Conservation (phyloP, 2,888 invertebrate species). For the Neuroscelio doddi region DNA sequence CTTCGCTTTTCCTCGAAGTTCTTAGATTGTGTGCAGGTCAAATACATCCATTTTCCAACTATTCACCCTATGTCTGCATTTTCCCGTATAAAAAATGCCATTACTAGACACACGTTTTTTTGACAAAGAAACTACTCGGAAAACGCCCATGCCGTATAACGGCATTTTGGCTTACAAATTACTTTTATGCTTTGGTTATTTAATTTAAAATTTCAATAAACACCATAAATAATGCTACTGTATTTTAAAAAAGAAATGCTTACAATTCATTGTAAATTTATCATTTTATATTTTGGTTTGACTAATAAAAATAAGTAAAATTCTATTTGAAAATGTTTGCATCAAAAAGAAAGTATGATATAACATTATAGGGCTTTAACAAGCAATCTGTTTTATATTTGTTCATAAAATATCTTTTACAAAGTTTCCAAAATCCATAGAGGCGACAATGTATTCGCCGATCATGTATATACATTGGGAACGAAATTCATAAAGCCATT, state of each 20-base stretch:
- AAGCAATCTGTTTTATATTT: conserved; percentile 1
- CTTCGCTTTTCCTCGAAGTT: conserved; percentile 46
- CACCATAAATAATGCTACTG: background rate
- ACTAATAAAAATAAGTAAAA: too few relatives aligned
- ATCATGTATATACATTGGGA: conserved; percentile 51
- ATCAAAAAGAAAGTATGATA: too few relatives aligned
- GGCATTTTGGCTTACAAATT: conserved; percentile 5
- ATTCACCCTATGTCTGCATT: conserved; percentile 22
- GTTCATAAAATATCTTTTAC: conserved; percentile 9
- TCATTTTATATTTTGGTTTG: too few relatives aligned
- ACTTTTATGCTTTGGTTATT: background rate
- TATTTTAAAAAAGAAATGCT: too few relatives aligned
- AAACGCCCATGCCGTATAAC: background rate
- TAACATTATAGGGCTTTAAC: background rate
- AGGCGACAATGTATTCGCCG: conserved; percentile 47
- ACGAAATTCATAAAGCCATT: conserved; percentile 65
- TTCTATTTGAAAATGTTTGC: too few relatives aligned
- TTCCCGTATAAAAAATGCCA: conserved; percentile 26
- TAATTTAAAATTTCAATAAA: too few relatives aligned
- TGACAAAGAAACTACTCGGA: background rate
- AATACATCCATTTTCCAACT: conserved; percentile 22
- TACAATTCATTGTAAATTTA: too few relatives aligned
- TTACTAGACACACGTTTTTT: conserved; percentile 22
- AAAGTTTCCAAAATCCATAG: conserved; percentile 9
- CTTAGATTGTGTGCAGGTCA: conserved; percentile 34